A percentile compares a stretch with the other conserved stretches of the same genome.
phyloP scores from a whole-genome alignment of 2,113 vertebrate species.

The Pomatorhinus ruficollis region DNA sequence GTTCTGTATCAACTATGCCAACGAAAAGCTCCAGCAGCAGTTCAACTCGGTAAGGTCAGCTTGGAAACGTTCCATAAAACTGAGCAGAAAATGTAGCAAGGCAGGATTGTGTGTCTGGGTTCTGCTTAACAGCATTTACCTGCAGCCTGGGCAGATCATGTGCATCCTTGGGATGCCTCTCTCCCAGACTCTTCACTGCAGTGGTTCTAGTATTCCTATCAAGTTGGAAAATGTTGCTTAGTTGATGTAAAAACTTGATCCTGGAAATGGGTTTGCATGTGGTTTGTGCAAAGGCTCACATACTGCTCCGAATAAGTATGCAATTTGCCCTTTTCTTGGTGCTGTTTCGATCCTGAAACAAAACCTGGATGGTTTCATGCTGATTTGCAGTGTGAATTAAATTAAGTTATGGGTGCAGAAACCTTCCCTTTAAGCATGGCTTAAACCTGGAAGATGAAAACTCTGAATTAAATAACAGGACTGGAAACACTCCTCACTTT shows the following conservation, averaged over 20 bases:
- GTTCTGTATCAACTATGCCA: slow-evolving; percentile 98
- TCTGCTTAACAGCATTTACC: not conserved
- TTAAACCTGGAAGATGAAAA: not conserved
- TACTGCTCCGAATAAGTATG: not conserved
- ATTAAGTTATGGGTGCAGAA: not conserved
- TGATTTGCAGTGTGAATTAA: not conserved
- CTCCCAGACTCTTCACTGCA: not conserved
- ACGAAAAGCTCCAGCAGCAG: slow-evolving; percentile 97
- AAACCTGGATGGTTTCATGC: not conserved
- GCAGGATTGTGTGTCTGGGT: not conserved
- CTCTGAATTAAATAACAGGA: not conserved
- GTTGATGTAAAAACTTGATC: not conserved
- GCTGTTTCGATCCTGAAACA: not conserved
- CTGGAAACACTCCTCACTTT: not conserved
- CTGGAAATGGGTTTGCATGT: not conserved
- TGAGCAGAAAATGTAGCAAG: not conserved
- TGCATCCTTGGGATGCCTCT: not conserved
- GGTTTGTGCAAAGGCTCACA: not conserved
- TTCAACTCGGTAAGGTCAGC: slow-evolving; percentile 88
- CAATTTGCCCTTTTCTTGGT: not conserved
- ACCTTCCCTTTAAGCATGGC: not conserved
- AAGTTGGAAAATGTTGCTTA: not conserved
- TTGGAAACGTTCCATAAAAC: not conserved
- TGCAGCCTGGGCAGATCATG: fast-evolving
- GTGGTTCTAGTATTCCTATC: not conserved